Evolutionary conservation across 2,888 invertebrate genomes (phyloP).

Genomic region (Calliphora vomitoria): DNA sequence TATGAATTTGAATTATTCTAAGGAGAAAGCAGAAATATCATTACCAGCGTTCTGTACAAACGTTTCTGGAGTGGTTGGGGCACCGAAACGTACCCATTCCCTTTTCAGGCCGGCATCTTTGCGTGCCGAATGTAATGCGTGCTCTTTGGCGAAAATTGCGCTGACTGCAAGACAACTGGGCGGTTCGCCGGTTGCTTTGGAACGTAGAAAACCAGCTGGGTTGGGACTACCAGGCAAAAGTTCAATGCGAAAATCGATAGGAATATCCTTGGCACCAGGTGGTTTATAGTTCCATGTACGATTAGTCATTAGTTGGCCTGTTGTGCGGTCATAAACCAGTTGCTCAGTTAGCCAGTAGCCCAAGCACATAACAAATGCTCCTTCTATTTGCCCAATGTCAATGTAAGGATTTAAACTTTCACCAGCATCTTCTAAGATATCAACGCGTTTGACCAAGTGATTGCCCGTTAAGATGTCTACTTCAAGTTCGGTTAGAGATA

Average conservation of each 20-base stretch:
- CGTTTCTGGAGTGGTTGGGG: conserved; percentile 80
- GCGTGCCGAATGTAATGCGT: conserved; percentile 88
- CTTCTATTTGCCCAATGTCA: conserved; percentile 91
- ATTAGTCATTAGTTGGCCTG: conserved; percentile 89
- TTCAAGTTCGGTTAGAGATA: conserved; percentile 89
- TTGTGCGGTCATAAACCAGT: conserved; percentile 86
- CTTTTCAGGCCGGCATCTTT: conserved; percentile 86
- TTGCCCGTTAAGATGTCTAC: conserved; percentile 92
- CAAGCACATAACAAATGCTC: conserved; percentile 90
- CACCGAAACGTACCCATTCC: conserved; percentile 78
- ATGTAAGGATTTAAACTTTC: conserved; percentile 89
- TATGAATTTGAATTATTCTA: conserved; percentile 46
- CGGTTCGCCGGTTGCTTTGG: conserved; percentile 88
- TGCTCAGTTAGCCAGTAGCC: conserved; percentile 92
- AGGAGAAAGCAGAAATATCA: conserved; percentile 72
- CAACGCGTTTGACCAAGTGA: conserved; percentile 87
- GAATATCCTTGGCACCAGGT: conserved; percentile 91
- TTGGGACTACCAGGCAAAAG: conserved; percentile 88
- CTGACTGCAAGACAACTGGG: conserved; percentile 85
- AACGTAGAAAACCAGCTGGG: conserved; percentile 88
- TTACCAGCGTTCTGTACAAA: conserved; percentile 77
- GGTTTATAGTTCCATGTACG: conserved; percentile 92
- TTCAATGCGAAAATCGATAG: conserved; percentile 89
- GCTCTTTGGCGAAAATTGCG: conserved; percentile 87
- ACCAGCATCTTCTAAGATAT: conserved; percentile 90